Evolutionary conservation across 2,888 invertebrate genomes (phyloP).

Genomic region (Ceramica pisi): DNA sequence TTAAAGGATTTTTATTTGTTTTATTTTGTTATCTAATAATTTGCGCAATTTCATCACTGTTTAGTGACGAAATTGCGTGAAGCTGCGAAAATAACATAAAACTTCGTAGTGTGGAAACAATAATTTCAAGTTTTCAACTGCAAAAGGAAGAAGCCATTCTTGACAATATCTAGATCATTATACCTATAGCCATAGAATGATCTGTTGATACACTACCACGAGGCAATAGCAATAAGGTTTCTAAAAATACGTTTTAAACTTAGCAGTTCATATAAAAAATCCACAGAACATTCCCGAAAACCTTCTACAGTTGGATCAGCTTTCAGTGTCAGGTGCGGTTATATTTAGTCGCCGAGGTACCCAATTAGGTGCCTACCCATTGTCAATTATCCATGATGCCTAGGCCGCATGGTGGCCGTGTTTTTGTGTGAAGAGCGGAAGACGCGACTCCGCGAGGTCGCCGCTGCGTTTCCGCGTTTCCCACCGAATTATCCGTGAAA

Average conservation of each 20-base stretch:
- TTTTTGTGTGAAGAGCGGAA: slow-evolving; percentile 77
- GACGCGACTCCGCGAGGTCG: slow-evolving; percentile 74
- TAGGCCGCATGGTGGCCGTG: slow-evolving; percentile 62
- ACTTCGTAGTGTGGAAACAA: neutral
- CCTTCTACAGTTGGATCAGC: neutral
- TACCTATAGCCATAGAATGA: too few species aligned
- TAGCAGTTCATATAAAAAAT: neutral
- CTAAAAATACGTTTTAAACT: slow-evolving; percentile 12
- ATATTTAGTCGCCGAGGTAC: slow-evolving; percentile 53
- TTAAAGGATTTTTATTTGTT: too few species aligned
- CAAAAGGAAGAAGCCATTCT: neutral
- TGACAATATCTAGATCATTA: too few species aligned
- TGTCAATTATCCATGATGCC: slow-evolving; percentile 69
- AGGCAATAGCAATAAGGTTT: neutral
- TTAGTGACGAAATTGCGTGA: too few species aligned
- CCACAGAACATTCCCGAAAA: slow-evolving; percentile 1
- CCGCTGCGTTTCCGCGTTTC: slow-evolving; percentile 74
- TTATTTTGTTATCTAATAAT: too few species aligned
- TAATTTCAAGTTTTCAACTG: neutral
- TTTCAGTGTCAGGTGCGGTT: slow-evolving; percentile 21
- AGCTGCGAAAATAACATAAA: neutral
- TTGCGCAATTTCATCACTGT: too few species aligned
- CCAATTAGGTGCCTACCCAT: slow-evolving; percentile 53
- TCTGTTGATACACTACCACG: too few species aligned
- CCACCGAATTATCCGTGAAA: slow-evolving; percentile 75